Base-by-base conservation (phyloP, 2,888 invertebrate species). In the Isotomurus palustris region DNA sequence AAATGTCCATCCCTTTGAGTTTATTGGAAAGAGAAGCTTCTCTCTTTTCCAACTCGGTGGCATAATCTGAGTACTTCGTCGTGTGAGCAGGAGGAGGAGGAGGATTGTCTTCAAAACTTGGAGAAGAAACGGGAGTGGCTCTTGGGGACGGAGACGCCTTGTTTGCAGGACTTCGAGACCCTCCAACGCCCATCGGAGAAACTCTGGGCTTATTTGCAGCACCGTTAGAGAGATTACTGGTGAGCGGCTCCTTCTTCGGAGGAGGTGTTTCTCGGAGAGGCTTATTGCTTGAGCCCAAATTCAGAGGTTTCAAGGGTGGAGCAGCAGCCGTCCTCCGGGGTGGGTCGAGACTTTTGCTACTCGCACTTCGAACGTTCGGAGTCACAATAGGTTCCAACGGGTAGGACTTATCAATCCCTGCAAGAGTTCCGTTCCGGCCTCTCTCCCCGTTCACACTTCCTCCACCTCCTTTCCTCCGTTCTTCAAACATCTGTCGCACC, bases 401-500 rank as follows among this genome's bases (percentile, higher is more conserved):
- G 56, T 72, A 71, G 50, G 70, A 67, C 52, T 72, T 72, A 56
- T 73, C 73, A 47, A 68, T 64, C 14, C 68, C 68, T 22, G 55
- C 51, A 17, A 64, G 49, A 3, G 59, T 52, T 47, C 58, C 56
- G 29, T 45, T 57, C 19, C 50, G 43, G n/a, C 43, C 52, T 8
- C 44, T 51, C 36, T 53, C 53, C 6, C 45, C 48, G 32, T 53
- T 58, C 25, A 38, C 51, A 47, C 35, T 54, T 12, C 36, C 35
- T 5, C 40, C 43, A 8, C 63, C 63, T 5, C 53, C 52, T 43
- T 61, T 64, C 14, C 71, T 56, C 2, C 70, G 81, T 74, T 89
- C 89, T 72, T 89, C 87, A 72, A 90, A 90, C 86, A 90, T 86
- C 77, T 89, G 89, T 14, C 90, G 83, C 27, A 89, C 88, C 84